Base-by-base conservation (phyloP, 1,140 invertebrate species). In the Acromyrmex echinatior region DNA sequence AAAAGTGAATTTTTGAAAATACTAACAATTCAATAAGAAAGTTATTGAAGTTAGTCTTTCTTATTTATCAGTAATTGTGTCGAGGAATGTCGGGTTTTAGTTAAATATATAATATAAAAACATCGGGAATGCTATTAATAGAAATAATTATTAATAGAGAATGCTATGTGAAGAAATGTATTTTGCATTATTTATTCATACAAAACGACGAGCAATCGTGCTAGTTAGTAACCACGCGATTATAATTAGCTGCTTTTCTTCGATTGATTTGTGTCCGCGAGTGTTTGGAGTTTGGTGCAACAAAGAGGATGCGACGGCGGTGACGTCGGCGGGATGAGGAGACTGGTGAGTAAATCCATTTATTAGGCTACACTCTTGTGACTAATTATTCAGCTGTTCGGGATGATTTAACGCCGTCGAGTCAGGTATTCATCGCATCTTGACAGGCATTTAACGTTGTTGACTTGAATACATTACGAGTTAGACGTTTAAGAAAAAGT, bases 371-470 rank as follows among this genome's bases (percentile, higher is more conserved):
- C 51, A 53, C 18, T 81, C 31, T 58, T 45, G n/a, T 81, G 31
- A 70, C 49, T 81, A 71, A 81, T 81, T 73, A 71, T 81, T 81
- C 16, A 73, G n/a, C 49, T 56, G 79, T 56, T 71, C 45, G 16
- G 10, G 16, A 71, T 81, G 63, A 81, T 70, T 81, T 81, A 81
- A 21, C 49, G 49, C 39, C 49, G 78, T 31, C 31, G 45, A 68
- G 16, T 70, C 49, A 58, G n/a, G 31, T 73, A 73, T 73, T 82
- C 21, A 73, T 82, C 66, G n/a, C 35, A 10, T n/a, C 35, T 45
- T 73, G 51, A 82, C 66, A 60, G 66, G 31, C 16, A 45, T 39
- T 82, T 82, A 82, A 82, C 35, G 53, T 63, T 74, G 56, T 66
- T 62, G 70, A 74, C 53, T 73, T 7, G 66, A 82, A 82, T 73